Evolutionary conservation across 2,113 vertebrate species (phyloP).

Genomic region (Chunga burmeisteri): DNA sequence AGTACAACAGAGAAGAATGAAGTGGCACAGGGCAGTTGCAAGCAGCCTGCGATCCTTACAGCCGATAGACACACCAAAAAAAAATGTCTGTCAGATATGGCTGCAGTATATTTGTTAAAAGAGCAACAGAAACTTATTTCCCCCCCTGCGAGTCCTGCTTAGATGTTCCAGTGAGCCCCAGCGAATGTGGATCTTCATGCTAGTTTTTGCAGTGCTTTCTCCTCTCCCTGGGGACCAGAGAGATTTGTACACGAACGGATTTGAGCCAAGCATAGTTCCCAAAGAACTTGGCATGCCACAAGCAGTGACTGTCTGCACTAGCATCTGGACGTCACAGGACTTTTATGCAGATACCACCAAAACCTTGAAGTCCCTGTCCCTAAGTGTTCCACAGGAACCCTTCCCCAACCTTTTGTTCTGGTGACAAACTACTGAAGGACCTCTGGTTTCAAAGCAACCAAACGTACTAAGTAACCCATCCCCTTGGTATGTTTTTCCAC

Average conservation of each 20-base stretch:
- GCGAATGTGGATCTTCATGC: not conserved
- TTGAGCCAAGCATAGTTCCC: not conserved
- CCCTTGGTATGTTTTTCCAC: not conserved
- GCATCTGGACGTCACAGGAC: not conserved
- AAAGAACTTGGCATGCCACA: not conserved
- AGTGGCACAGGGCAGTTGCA: not conserved
- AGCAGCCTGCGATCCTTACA: not conserved
- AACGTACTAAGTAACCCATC: not conserved
- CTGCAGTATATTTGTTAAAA: not conserved
- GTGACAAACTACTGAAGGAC: not conserved
- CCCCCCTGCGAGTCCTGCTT: not conserved
- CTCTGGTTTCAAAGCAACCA: not conserved
- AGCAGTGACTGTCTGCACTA: not conserved
- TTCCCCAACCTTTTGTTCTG: not conserved
- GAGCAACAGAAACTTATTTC: not conserved
- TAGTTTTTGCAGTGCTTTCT: not conserved
- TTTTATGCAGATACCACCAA: not conserved
- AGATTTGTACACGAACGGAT: not conserved
- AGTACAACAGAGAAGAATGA: not conserved
- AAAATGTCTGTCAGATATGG: fast-evolving
- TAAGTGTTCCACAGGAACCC: not conserved
- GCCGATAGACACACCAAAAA: not conserved
- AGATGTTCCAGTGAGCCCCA: not conserved
- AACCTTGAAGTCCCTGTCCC: not conserved
- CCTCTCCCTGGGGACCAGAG: not conserved